Percentiles rank a stretch among this genome's conserved stretches.
Evolutionary conservation across 2,888 invertebrate genomes (phyloP).

Genomic region (Dasysyrphus tricinctus): DNA sequence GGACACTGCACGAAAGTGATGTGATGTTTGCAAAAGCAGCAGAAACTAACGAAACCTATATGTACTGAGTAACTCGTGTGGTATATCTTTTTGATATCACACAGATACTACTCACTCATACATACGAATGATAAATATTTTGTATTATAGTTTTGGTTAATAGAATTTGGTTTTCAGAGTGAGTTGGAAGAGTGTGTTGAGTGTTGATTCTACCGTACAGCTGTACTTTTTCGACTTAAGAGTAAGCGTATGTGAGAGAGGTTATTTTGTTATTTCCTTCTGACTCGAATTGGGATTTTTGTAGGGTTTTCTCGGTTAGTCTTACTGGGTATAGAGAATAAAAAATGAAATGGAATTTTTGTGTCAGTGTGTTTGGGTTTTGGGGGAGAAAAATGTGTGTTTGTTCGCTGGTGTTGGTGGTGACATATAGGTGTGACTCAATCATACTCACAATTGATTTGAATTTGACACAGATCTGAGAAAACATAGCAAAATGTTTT

Average conservation of each 20-base stretch:
- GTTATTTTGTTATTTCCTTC: not conserved
- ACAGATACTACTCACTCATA: not conserved
- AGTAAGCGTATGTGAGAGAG: not conserved
- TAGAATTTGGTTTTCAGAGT: not conserved
- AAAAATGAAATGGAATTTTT: slow-evolving; percentile 10
- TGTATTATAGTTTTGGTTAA: slow-evolving; percentile 1
- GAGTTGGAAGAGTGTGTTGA: slow-evolving; percentile 9
- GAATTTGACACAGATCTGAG: not conserved
- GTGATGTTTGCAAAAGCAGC: slow-evolving; percentile 73
- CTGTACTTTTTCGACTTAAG: too few species aligned
- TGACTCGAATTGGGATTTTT: not conserved
- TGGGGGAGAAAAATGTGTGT: not conserved
- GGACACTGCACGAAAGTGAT: slow-evolving; percentile 68
- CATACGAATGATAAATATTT: not conserved
- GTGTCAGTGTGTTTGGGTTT: not conserved
- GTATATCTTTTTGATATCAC: slow-evolving; percentile 11
- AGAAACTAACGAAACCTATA: slow-evolving; percentile 66
- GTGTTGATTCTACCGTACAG: too few species aligned
- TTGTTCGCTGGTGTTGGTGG: not conserved
- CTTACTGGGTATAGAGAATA: not conserved
- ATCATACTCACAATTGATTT: not conserved
- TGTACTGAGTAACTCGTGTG: slow-evolving; percentile 45
- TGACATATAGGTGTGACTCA: slow-evolving; percentile 12
- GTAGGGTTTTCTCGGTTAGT: slow-evolving; percentile 7
- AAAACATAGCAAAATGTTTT: not conserved